Percentiles rank a stretch among this genome's conserved stretches.
phyloP scores from a whole-genome alignment of 2,113 vertebrate species.

The Heliornis fulica region DNA sequence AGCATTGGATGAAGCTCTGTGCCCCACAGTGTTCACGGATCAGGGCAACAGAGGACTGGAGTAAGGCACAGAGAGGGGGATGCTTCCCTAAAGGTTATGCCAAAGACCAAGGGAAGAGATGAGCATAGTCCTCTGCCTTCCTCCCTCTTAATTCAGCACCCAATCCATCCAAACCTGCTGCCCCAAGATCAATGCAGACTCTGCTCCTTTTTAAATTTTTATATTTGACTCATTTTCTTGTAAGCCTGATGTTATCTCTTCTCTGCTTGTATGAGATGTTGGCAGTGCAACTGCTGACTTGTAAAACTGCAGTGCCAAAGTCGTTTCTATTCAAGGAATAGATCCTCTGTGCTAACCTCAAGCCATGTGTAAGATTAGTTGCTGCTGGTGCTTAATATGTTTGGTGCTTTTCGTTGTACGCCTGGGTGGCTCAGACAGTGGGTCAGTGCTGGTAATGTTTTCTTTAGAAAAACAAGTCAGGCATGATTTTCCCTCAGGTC shows the following conservation, averaged over 20 bases:
- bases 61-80: background rate
- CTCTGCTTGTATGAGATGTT: background rate
- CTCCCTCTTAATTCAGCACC: background rate
- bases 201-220: background rate
- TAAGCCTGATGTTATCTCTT: slow-evolving; percentile 37
- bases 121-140: background rate
- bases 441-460: background rate
- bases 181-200: background rate
- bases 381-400: background rate
- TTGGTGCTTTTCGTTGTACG: background rate
- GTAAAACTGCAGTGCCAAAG: background rate
- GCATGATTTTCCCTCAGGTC: background rate
- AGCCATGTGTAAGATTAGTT: background rate
- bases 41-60: background rate
- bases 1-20: rapidly evolving
- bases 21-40: rapidly evolving
- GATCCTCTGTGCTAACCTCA: background rate
- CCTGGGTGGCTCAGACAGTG: background rate
- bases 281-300: slow-evolving; percentile 38
- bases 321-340: background rate
- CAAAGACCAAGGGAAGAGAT: background rate
- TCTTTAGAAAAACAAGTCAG: background rate
- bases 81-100: background rate
- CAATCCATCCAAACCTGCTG: rapidly evolving
- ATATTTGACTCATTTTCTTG: slow-evolving; percentile 15